Percentiles rank a stretch among this genome's conserved stretches.
Conservation (phyloP, 2,797 vertebrate genomes). For the Periophthalmus magnuspinnatus region DNA sequence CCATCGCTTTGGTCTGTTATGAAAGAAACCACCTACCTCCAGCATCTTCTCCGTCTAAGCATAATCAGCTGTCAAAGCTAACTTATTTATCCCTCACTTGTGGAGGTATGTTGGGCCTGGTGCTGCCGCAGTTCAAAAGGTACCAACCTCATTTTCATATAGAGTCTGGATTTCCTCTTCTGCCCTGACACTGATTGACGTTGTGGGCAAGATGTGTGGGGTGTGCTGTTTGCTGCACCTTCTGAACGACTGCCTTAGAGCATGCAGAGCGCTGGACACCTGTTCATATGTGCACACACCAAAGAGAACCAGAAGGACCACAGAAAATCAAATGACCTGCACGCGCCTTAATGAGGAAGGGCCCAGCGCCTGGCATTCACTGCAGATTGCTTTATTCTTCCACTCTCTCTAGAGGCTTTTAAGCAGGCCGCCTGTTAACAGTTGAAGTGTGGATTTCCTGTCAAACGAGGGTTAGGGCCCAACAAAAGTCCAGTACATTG, state of each 20-base stretch:
- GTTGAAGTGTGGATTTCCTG: constrained; percentile 82
- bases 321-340: constrained; percentile 69
- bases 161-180: constrained; percentile 69
- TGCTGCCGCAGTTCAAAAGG: constrained; percentile 58
- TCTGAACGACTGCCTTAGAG: constrained; percentile 35
- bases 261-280: constrained; percentile 25
- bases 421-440: constrained; percentile 73
- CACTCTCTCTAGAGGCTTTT: constrained; percentile 74
- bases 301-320: constrained; percentile 54
- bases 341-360: constrained; percentile 73
- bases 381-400: constrained; percentile 56
- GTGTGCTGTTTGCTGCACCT: constrained; percentile 32
- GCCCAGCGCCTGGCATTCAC: constrained; percentile 67
- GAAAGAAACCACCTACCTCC: constrained; percentile 52
- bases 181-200: constrained; percentile 67
- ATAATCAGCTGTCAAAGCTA: constrained; percentile 68
- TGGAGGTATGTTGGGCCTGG: constrained; percentile 52
- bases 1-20: constrained; percentile 60
- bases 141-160: constrained; percentile 52
- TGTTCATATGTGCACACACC: constrained; percentile 61
- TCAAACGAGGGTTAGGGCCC: constrained; percentile 75
- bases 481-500: constrained; percentile 68
- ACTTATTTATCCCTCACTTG: constrained; percentile 59
- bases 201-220: constrained; percentile 58
- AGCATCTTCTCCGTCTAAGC: constrained; percentile 52